Conservation (phyloP, 2,888 invertebrate species). For the Eupithecia vulgata region DNA sequence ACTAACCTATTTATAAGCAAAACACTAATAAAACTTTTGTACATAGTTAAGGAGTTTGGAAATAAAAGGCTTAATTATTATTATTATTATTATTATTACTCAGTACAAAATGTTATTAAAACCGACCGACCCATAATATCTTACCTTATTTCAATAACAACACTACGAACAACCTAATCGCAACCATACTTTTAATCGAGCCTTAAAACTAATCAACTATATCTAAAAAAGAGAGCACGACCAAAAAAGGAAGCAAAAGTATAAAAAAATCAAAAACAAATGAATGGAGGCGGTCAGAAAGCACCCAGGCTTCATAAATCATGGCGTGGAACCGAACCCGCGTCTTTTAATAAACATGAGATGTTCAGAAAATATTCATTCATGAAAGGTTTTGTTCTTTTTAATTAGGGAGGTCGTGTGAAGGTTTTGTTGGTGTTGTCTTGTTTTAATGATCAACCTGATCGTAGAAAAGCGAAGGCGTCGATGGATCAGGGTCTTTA, state of each 20-base stretch:
- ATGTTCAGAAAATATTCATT: slow-evolving; percentile 71
- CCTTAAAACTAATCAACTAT: slow-evolving; percentile 81
- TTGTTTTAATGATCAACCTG: slow-evolving; percentile 15
- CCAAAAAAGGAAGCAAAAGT: slow-evolving; percentile 52
- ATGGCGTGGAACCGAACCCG: slow-evolving; percentile 69
- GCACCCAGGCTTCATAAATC: slow-evolving; percentile 76
- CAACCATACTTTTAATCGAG: slow-evolving; percentile 65
- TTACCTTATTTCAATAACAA: slow-evolving; percentile 17
- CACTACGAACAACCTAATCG: slow-evolving; percentile 38
- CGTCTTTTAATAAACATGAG: slow-evolving; percentile 80
- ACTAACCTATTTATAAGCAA: too few species aligned
- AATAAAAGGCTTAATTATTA: too few species aligned
- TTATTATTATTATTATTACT: too few species aligned
- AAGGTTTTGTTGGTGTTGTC: slow-evolving; percentile 52
- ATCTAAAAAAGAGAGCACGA: slow-evolving; percentile 57
- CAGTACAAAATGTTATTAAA: background rate
- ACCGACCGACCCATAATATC: background rate
- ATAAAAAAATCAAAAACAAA: slow-evolving; percentile 77
- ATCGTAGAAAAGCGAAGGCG: background rate
- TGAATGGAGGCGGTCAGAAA: slow-evolving; percentile 74
- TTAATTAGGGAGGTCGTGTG: slow-evolving; percentile 79
- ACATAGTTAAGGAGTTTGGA: too few species aligned
- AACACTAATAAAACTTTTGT: too few species aligned
- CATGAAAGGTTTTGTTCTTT: slow-evolving; percentile 75
- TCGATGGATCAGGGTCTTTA: background rate